Percentiles rank a stretch among this genome's conserved stretches.
These are phyloP conservation scores for Coenonympha glycerion DNA, from an alignment of 2,888 invertebrate species.

Conservation along the genomic window DNA sequence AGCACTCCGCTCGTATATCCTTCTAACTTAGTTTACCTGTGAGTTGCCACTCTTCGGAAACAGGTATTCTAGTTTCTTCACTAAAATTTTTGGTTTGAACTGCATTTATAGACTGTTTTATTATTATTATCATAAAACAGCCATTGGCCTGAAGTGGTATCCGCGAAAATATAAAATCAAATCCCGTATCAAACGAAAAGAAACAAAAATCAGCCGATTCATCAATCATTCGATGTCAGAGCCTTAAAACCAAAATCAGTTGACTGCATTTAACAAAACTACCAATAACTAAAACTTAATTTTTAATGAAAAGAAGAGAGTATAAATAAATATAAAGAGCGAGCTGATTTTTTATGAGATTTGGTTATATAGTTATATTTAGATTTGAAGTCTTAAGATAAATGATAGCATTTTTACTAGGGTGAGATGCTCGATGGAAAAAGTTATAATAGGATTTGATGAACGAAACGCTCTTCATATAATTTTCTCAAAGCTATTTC, in stretches of 20 bases:
- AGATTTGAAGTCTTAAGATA: slow-evolving; percentile 53
- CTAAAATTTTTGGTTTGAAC: background rate
- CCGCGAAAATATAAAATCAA: no score
- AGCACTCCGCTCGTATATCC: background rate
- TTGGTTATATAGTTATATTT: slow-evolving; percentile 45
- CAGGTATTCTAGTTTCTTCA: background rate
- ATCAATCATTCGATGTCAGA: no score
- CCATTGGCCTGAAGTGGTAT: no score
- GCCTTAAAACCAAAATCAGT: no score
- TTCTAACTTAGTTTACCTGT: background rate
- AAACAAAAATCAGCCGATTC: no score
- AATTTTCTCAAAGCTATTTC: slow-evolving; percentile 54
- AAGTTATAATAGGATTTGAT: slow-evolving; percentile 71
- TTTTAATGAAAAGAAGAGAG: no score
- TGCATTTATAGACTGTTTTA: no score
- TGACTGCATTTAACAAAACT: no score
- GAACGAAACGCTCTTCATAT: slow-evolving; percentile 57
- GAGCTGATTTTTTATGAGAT: slow-evolving; percentile 31
- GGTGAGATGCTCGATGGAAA: slow-evolving; percentile 67
- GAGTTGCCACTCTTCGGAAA: background rate
- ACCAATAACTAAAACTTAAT: no score
- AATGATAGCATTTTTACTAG: slow-evolving; percentile 58
- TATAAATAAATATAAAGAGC: no score
- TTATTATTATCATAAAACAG: no score
- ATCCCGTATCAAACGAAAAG: no score